Percentiles rank a stretch among this genome's conserved stretches.
phyloP scores from a whole-genome alignment of 2,797 vertebrate species.

The Brachyalestes nurse region DNA sequence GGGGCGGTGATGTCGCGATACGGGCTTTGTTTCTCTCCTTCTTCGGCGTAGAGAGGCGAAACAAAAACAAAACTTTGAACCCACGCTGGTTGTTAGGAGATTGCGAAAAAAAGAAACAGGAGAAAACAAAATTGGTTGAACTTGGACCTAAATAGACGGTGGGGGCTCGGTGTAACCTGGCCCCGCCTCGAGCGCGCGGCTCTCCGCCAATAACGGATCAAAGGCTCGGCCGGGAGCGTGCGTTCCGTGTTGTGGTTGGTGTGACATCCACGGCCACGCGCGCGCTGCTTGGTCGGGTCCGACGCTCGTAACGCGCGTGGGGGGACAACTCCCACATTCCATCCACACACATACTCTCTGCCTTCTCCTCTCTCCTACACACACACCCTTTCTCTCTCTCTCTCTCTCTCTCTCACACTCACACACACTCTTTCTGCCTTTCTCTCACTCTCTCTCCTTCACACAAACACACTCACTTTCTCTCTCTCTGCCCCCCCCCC shows the following conservation, averaged over 20 bases:
- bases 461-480: neutral
- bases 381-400: too few species aligned
- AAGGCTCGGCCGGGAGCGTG: constrained; percentile 39
- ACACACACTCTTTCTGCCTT: too few species aligned
- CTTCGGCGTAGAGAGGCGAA: neutral
- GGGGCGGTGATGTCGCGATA: constrained; percentile 1
- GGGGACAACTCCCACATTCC: constrained; percentile 63
- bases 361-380: neutral
- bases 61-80: constrained; percentile 61
- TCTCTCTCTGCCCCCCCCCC: constrained; percentile 20
- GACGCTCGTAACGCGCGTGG: constrained; percentile 64
- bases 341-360: constrained; percentile 59
- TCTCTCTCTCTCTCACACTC: too few species aligned
- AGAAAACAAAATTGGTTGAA: constrained; percentile 60
- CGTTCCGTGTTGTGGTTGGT: constrained; percentile 66
- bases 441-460: too few species aligned
- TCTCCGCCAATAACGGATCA: constrained; percentile 73
- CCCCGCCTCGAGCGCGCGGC: constrained; percentile 72
- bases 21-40: neutral
- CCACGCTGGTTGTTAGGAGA: constrained; percentile 59
- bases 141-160: constrained; percentile 77
- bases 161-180: constrained; percentile 76
- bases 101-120: constrained; percentile 56
- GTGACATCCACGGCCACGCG: constrained; percentile 50
- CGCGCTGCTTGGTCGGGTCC: constrained; percentile 61